phyloP scores from a whole-genome alignment of 2,797 vertebrate species.

The Paedocypris micromegethes region DNA sequence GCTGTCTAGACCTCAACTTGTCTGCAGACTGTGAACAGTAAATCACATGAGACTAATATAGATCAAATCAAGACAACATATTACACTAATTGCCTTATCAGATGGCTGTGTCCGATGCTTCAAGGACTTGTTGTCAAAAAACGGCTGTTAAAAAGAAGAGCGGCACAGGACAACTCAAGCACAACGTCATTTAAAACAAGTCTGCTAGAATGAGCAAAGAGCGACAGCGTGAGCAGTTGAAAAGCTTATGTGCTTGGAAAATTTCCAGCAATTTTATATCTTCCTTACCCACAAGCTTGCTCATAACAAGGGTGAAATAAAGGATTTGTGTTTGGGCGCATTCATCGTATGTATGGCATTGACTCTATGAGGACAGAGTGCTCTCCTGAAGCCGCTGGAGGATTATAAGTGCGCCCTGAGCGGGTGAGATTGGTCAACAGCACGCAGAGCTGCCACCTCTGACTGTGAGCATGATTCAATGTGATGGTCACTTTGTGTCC shows the following conservation, averaged over 20 bases:
- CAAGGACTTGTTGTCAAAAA: constrained; percentile 9
- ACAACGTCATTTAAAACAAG: constrained; percentile 16
- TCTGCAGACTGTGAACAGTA: constrained; percentile 26
- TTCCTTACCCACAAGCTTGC: constrained; percentile 20
- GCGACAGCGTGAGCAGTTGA: not conserved
- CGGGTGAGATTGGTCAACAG: constrained; percentile 43
- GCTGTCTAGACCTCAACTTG: constrained; percentile 28
- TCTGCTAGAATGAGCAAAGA: constrained; percentile 8
- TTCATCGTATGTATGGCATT: constrained; percentile 13
- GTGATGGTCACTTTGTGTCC: constrained; percentile 46
- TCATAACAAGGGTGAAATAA: constrained; percentile 25
- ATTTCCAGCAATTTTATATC: constrained; percentile 21
- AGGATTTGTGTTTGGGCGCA: constrained; percentile 10
- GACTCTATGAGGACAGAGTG: constrained; percentile 21
- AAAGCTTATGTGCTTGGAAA: constrained; percentile 13
- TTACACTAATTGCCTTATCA: constrained; percentile 41
- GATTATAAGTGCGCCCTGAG: constrained; percentile 40
- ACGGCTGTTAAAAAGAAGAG: not conserved
- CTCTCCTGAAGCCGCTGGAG: constrained; percentile 23
- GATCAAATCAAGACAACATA: constrained; percentile 39
- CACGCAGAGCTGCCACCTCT: constrained; percentile 34
- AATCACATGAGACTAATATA: constrained; percentile 35
- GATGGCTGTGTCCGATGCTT: constrained; percentile 27
- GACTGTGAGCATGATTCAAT: constrained; percentile 43
- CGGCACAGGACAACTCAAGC: not conserved